A percentile compares a stretch with the other conserved stretches of the same genome.
phyloP scores from a whole-genome alignment of 2,797 vertebrate species.

The Acanthis flammea region DNA sequence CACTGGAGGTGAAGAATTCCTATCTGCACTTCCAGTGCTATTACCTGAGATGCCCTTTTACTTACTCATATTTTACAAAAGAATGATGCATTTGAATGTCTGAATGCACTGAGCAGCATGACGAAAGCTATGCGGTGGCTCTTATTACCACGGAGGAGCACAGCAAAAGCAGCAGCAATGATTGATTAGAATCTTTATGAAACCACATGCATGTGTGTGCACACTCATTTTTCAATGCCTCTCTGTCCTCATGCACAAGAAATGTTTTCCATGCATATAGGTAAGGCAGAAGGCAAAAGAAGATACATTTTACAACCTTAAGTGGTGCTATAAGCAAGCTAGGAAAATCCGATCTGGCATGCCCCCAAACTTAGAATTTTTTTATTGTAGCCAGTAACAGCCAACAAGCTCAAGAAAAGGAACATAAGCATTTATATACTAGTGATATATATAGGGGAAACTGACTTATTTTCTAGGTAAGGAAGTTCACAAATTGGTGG shows the following conservation, averaged over 20 bases:
- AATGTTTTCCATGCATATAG: not conserved
- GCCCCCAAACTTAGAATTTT: not conserved
- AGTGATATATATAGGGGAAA: not conserved
- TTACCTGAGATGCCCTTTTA: not conserved
- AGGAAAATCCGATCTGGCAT: not conserved
- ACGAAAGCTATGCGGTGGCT: not conserved
- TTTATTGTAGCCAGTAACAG: not conserved
- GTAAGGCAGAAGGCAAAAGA: not conserved
- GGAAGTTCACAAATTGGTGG: not conserved
- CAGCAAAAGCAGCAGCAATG: not conserved
- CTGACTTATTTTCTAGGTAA: not conserved
- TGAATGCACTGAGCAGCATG: not conserved
- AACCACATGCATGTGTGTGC: not conserved
- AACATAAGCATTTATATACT: not conserved
- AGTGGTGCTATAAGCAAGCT: not conserved
- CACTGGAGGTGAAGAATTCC: not conserved
- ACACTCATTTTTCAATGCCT: not conserved
- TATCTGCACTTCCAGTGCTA: not conserved
- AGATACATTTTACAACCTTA: not conserved
- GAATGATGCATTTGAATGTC: not conserved
- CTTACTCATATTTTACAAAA: not conserved
- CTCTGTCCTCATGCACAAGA: not conserved
- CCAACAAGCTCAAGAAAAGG: not conserved
- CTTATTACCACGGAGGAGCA: not conserved
- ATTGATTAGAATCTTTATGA: conserved; percentile 15